phyloP scores from a whole-genome alignment of 53 echinoderm and acorn worm species.

The Luidia sarsii region DNA sequence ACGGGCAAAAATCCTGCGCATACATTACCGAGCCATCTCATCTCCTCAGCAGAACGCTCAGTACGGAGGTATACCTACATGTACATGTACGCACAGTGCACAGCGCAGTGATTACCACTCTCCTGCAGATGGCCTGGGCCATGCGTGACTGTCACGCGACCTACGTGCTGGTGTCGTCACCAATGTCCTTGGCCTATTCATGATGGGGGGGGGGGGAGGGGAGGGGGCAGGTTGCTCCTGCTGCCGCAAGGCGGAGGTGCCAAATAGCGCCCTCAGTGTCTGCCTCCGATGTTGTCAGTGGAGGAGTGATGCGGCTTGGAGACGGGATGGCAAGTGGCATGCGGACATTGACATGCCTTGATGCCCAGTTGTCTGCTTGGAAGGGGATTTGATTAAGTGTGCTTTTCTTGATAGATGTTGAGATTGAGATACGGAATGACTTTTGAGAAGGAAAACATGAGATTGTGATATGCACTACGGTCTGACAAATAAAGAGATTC shows the following conservation, averaged over 20 bases:
- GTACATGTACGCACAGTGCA: neutral
- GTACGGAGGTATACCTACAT: neutral
- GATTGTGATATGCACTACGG: no score
- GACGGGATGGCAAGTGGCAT: no score
- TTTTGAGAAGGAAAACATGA: no score
- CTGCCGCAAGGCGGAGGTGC: no score
- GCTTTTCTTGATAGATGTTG: no score
- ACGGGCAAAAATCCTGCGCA: neutral
- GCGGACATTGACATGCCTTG: no score
- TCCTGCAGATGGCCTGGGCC: neutral
- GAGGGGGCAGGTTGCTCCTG: no score
- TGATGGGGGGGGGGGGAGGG: neutral
- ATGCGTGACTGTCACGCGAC: neutral
- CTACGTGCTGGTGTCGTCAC: conserved; percentile 6
- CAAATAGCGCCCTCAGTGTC: conserved; percentile 17
- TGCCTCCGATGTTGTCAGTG: conserved; percentile 14
- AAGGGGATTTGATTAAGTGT: no score
- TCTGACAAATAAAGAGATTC: no score
- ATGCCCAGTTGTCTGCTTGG: no score
- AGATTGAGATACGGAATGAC: no score
- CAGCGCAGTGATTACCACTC: neutral
- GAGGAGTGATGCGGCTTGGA: no score
- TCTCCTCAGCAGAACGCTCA: neutral
- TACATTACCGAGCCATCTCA: conserved; percentile 12
- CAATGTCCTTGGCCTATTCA: conserved; percentile 26